Percentiles rank a stretch among this genome's conserved stretches.
phyloP scores from a whole-genome alignment of 2,797 vertebrate species.

The Danio jaintianensis region DNA sequence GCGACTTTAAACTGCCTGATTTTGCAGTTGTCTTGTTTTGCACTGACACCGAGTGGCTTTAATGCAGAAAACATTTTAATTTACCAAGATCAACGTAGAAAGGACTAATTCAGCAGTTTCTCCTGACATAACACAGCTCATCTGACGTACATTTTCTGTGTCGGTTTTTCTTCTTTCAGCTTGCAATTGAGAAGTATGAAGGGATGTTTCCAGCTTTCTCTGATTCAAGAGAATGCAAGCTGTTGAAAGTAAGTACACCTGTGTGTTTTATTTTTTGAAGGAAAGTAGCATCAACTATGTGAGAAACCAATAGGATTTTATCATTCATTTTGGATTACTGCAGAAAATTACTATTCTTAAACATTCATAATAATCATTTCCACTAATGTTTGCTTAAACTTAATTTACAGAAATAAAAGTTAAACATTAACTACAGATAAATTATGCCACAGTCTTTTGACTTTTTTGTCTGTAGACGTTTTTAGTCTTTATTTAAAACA shows the following conservation, averaged over 20 bases:
- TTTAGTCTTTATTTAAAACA: too few species aligned
- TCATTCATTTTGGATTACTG: too few species aligned
- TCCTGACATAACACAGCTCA: background rate
- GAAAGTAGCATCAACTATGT: too few species aligned
- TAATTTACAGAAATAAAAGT: too few species aligned
- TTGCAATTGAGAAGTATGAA: slow-evolving; percentile 88
- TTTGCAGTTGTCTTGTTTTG: background rate
- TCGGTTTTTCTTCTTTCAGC: slow-evolving; percentile 66
- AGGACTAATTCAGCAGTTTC: background rate
- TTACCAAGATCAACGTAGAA: too few species aligned
- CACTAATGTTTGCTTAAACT: too few species aligned
- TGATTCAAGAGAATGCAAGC: slow-evolving; percentile 88
- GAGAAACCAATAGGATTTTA: too few species aligned
- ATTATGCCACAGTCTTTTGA: too few species aligned
- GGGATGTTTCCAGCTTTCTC: slow-evolving; percentile 91
- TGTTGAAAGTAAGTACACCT: slow-evolving; percentile 80
- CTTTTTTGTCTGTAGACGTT: background rate
- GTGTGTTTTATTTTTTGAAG: too few species aligned
- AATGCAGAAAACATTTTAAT: background rate
- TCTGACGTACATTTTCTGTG: background rate
- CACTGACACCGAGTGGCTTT: slow-evolving; percentile 11
- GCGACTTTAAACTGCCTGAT: background rate
- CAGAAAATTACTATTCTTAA: too few species aligned
- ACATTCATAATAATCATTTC: too few species aligned
- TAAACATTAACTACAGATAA: too few species aligned